Base-by-base conservation (phyloP, 2,113 vertebrate genomes). In the Psephotus haematonotus region DNA sequence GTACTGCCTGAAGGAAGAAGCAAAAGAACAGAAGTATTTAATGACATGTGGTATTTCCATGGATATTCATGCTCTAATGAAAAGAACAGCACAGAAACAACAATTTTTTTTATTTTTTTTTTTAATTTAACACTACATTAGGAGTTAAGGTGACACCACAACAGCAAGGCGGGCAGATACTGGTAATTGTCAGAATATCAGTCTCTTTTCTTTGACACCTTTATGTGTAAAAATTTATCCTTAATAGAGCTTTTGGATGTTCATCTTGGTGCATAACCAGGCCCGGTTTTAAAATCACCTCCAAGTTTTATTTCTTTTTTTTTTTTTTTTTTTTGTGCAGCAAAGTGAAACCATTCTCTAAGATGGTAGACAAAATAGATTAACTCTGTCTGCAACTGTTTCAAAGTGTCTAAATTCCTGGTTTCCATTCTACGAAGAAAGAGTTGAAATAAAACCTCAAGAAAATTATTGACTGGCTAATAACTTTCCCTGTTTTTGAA, bases 1-100 rank as follows among this genome's bases (percentile, higher is more conserved):
- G 53, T 86, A 75, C 76, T 84, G 86, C 75, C 94, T 79, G 52
- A 89, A 94, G 71, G 74, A 81, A 92, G 29, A 92, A 92, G 33
- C 6, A 81, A 80, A 88, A 82, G 47, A 92, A 67, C 13, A 65
- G 67, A 86, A 92, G 77, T 95, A 92, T 89, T 44, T 92, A 57
- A 87, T 96, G 70, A 78, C 9, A 29, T 33, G 9, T 59, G 35
- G 59, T 75, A 92, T 76, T 97, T 86, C 59, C 63, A 92, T 85
- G 44, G 89, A 76, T 87, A 89, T 91, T 80, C 70, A 65, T 41
- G 24, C 53, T 82, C 13, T 89, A 89, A 90, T 74, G 70, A 82
- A 78, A 92, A 92, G 46, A 89, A 55, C 3, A 50, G 7, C 17
- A 76, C 24, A 33, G 52, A 59, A 89, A 60, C 6, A 18, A 29